A percentile compares a stretch with the other conserved stretches of the same genome.
Conservation (phyloP, 2,797 vertebrate genomes). For the Ceryle rudis region DNA sequence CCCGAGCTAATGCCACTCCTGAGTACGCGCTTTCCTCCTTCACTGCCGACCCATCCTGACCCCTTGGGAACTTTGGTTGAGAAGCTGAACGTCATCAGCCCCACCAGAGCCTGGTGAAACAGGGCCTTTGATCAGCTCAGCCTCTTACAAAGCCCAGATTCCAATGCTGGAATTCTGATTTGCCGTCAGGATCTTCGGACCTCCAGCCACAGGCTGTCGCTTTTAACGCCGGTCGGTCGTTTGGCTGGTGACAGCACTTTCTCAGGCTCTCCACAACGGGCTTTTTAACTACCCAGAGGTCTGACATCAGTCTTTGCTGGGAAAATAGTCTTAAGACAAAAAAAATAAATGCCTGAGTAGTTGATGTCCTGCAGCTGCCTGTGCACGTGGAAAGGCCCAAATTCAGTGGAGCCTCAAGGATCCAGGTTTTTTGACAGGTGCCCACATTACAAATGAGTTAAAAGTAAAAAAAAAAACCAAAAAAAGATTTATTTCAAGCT, state of each 20-base stretch:
- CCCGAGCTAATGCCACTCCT: background rate
- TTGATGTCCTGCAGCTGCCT: background rate
- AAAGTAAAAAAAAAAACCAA: background rate
- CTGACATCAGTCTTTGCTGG: conserved; percentile 48
- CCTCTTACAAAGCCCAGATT: background rate
- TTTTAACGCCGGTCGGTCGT: background rate
- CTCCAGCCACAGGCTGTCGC: background rate
- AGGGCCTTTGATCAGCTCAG: background rate
- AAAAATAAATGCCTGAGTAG: background rate
- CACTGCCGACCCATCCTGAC: background rate
- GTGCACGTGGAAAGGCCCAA: background rate
- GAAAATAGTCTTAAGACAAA: background rate
- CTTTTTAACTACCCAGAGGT: conserved; percentile 25
- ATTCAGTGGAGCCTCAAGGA: background rate
- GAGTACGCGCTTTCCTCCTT: background rate
- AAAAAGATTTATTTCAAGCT: background rate
- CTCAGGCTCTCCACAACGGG: conserved; percentile 34
- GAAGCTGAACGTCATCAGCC: background rate
- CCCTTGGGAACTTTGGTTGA: background rate
- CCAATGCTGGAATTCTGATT: fast-evolving
- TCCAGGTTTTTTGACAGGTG: background rate
- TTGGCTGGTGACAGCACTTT: background rate
- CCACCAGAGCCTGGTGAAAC: background rate
- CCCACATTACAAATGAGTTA: fast-evolving
- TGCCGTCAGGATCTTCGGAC: background rate